Base-by-base conservation (phyloP, 2,113 vertebrate species). In the Nesogale talazaci region DNA sequence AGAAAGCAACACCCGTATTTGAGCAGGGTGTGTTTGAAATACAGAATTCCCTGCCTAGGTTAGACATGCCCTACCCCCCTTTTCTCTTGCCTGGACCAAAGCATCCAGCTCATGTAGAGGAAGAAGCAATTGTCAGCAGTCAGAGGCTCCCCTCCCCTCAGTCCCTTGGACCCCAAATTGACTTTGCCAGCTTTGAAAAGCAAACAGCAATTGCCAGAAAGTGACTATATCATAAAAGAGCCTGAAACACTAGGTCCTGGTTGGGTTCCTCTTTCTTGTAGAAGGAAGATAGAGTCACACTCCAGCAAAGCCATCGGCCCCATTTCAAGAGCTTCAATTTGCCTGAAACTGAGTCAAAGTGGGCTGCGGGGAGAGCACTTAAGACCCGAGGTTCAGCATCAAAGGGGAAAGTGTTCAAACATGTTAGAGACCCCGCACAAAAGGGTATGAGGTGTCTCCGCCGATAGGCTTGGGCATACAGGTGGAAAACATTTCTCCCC, bases 401-500 rank as follows among this genome's bases (percentile, higher is more conserved):
- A 94, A 97, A 97, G 94, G 38, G 87, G 74, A 20, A 92, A 97
- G 95, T 90, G 95, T 95, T 97, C 96, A 96, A 95, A 94, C 94
- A 90, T 95, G 96, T 96, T 94, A 88, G 95, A 65, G 90, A 59
- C 90, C 93, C 92, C 25, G 93, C 0, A 81, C 93, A 93, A 52
- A 95, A 90, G 92, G 90, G 88, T 94, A 95, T 94, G 96, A 90
- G 85, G 95, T 94, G 95, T 96, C 96, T 95, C 94, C 52, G 42
- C 83, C 94, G 95, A 96, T 93, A 93, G 95, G 92, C 92, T 93
- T 90, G 90, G 90, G 67, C 93, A 56, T 96, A 88, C 97, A 97
- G 97, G 96, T 97, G 97, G 97, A 96, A 97, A 97, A 95, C 95
- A 97, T 97, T 97, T 95, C 95, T 94, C 92, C 94, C 94, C 95